phyloP scores from a whole-genome alignment of 2,797 vertebrate genomes.

The Acipenser oxyrinchus region DNA sequence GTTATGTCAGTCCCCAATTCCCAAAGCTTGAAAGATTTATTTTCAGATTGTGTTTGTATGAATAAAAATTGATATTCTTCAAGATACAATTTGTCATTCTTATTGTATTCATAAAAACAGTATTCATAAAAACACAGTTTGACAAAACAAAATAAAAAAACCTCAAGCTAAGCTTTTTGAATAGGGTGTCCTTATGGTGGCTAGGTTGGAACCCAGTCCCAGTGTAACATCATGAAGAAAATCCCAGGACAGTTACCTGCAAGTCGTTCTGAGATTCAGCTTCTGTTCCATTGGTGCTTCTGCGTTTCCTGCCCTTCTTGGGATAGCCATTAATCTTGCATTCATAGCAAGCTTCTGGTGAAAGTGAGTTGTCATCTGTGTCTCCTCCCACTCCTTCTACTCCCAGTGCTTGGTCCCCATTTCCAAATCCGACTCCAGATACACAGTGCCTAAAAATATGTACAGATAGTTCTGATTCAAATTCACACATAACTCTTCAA shows the following conservation, averaged over 20 bases:
- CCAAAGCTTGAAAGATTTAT: no score
- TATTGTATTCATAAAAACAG: no score
- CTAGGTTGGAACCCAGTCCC: no score
- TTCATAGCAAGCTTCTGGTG: constrained; percentile 93
- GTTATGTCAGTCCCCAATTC: no score
- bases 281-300: constrained; percentile 68
- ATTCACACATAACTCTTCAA: not conserved
- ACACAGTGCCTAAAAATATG: constrained; percentile 72
- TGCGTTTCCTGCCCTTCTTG: constrained; percentile 83
- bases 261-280: constrained; percentile 42
- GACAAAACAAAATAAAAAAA: no score
- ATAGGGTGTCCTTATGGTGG: no score
- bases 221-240: not conserved
- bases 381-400: constrained; percentile 52
- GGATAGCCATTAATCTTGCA: constrained; percentile 95
- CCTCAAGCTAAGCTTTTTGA: no score
- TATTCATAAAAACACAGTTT: no score
- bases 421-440: constrained; percentile 76
- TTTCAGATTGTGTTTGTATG: no score
- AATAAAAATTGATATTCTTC: no score
- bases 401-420: constrained; percentile 48
- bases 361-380: constrained; percentile 85
- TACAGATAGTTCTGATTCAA: not conserved
- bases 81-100: no score
- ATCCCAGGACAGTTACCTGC: constrained; percentile 48